Conservation (phyloP, 2,797 vertebrate genomes). For the Phoxinus dragarum region DNA sequence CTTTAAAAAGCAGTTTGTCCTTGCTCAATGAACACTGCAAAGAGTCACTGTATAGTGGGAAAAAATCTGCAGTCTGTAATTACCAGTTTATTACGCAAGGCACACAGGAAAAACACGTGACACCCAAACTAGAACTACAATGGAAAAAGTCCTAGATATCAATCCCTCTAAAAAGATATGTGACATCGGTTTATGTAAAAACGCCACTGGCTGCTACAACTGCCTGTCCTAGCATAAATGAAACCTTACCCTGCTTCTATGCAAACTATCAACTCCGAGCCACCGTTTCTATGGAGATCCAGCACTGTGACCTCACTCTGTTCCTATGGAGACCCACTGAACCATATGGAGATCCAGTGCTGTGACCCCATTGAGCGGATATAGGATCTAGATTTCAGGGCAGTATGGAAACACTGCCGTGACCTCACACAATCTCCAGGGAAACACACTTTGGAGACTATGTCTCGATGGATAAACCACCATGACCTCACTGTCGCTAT, state of each 20-base stretch:
- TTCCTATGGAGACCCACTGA: constrained; percentile 43
- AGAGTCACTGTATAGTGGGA: background rate
- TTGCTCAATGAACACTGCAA: background rate
- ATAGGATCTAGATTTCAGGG: constrained; percentile 33
- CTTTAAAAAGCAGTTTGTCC: background rate
- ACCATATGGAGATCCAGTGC: constrained; percentile 1
- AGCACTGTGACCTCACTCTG: constrained; percentile 37
- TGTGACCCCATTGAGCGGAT: constrained; percentile 32
- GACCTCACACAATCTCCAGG: constrained; percentile 49
- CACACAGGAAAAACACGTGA: background rate
- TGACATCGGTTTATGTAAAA: constrained; percentile 13
- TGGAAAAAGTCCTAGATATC: background rate
- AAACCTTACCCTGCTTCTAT: constrained; percentile 16
- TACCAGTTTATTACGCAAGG: background rate
- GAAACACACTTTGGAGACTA: constrained; percentile 22
- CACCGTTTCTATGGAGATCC: constrained; percentile 39
- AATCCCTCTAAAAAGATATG: background rate
- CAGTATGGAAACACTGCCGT: constrained; percentile 45
- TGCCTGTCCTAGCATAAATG: background rate
- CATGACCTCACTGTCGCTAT: constrained; percentile 49
- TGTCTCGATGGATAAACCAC: constrained; percentile 40
- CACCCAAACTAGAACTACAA: background rate
- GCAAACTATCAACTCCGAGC: background rate
- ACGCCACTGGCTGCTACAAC: background rate
- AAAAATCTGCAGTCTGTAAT: background rate